Conservation (phyloP, 2,888 invertebrate genomes). For the Baronia brevicornis region DNA sequence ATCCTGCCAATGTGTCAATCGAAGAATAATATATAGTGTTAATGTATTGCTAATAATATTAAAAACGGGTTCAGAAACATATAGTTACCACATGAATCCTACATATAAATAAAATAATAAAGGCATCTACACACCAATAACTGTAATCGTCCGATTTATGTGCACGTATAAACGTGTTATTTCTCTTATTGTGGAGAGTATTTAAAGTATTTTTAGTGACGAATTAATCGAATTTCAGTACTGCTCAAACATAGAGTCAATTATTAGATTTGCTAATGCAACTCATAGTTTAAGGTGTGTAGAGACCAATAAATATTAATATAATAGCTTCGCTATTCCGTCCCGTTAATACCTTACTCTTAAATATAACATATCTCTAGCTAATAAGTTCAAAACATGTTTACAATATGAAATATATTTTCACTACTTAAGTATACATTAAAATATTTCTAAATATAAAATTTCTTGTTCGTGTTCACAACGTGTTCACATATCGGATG, state of each 20-base stretch:
- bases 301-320: conserved; percentile 30
- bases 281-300: conserved; percentile 31
- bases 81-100: conserved; percentile 70
- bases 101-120: conserved; percentile 34
- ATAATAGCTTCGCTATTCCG: conserved; percentile 23
- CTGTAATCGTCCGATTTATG: too few species aligned
- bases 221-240: too few species aligned
- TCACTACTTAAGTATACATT: conserved; percentile 26
- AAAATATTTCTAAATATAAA: conserved; percentile 13
- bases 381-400: conserved; percentile 20
- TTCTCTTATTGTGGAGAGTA: too few species aligned
- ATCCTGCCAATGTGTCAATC: too few species aligned
- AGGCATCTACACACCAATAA: conserved; percentile 32
- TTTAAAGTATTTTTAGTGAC: too few species aligned
- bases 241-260: background rate
- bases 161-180: too few species aligned
- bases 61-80: conserved; percentile 68
- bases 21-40: too few species aligned
- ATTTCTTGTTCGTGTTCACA: background rate
- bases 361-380: conserved; percentile 17
- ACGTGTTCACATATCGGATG: too few species aligned
- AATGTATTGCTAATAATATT: conserved; percentile 38
- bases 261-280: conserved; percentile 5
- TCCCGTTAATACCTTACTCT: conserved; percentile 25
- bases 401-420: conserved; percentile 28